A percentile compares a stretch with the other conserved stretches of the same genome.
Evolutionary conservation across 2,113 vertebrate species (phyloP).

Genomic region (Camelus dromedarius): DNA sequence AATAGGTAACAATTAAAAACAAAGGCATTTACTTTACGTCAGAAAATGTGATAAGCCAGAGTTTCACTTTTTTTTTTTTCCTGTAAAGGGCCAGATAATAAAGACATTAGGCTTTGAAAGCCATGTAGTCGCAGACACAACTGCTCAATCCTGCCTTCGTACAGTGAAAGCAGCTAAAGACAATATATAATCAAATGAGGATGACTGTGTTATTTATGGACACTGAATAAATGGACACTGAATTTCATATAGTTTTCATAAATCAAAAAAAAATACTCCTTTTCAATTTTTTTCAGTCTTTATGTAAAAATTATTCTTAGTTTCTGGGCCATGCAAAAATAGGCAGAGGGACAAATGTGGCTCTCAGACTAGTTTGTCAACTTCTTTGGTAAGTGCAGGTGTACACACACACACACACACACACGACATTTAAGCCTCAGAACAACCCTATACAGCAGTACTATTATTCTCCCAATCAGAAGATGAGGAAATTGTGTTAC

Average conservation of each 20-base stretch:
- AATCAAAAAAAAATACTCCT: neutral
- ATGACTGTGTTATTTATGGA: neutral
- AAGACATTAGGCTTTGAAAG: neutral
- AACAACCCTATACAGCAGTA: neutral
- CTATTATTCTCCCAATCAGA: neutral
- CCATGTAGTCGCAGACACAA: neutral
- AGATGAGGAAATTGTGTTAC: neutral
- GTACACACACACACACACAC: neutral
- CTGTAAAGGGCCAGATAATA: neutral
- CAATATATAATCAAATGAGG: neutral
- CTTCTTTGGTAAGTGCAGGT: neutral
- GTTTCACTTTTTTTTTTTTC: neutral
- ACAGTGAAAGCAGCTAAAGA: neutral
- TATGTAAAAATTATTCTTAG: neutral
- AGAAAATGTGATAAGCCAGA: neutral
- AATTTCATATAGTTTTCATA: neutral
- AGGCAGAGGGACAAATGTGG: neutral
- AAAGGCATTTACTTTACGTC: neutral
- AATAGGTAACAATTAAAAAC: neutral
- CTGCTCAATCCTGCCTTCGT: neutral
- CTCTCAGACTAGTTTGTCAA: neutral
- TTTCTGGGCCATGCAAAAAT: neutral
- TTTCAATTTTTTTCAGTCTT: neutral
- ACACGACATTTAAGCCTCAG: neutral
- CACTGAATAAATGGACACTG: neutral